These are phyloP conservation scores for Agelastica alni DNA, from an alignment of 2,888 invertebrate species.

Conservation along the genomic window DNA sequence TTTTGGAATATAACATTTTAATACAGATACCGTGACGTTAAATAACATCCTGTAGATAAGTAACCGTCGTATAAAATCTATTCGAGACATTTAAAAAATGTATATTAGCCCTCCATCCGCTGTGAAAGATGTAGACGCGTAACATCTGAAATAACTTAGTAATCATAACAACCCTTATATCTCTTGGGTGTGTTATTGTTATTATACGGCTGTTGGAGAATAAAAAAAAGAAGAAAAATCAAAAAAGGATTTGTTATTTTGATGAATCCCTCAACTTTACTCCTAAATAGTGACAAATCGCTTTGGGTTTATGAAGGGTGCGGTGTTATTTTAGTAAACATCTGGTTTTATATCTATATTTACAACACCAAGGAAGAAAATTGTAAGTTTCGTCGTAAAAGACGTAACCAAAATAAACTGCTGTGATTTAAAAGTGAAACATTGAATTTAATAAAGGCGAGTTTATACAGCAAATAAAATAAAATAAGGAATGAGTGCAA, in stretches of 20 bases:
- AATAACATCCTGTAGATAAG: too few relatives aligned
- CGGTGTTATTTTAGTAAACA: constrained; percentile 10
- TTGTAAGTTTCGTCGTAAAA: too few relatives aligned
- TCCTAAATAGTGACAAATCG: constrained; percentile 9
- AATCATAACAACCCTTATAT: constrained; percentile 5
- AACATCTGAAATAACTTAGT: constrained; percentile 17
- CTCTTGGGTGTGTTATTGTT: neutral
- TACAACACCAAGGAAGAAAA: too few relatives aligned
- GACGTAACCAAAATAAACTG: too few relatives aligned
- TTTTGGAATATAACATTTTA: too few relatives aligned
- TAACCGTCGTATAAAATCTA: too few relatives aligned
- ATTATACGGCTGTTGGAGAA: neutral
- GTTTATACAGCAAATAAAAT: too few relatives aligned
- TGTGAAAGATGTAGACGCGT: neutral
- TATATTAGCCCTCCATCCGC: neutral
- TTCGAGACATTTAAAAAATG: neutral
- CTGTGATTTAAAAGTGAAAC: too few relatives aligned
- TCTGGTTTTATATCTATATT: constrained; percentile 7
- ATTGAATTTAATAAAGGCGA: too few relatives aligned
- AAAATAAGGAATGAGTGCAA: too few relatives aligned
- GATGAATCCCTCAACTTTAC: neutral
- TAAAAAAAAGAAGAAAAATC: neutral
- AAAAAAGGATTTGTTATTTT: constrained; percentile 9
- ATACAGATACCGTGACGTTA: too few relatives aligned
- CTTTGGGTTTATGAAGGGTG: constrained; percentile 5